A percentile compares a stretch with the other conserved stretches of the same genome.
Evolutionary conservation across 2,888 invertebrate species (phyloP).

Genomic region (Helleia helle): DNA sequence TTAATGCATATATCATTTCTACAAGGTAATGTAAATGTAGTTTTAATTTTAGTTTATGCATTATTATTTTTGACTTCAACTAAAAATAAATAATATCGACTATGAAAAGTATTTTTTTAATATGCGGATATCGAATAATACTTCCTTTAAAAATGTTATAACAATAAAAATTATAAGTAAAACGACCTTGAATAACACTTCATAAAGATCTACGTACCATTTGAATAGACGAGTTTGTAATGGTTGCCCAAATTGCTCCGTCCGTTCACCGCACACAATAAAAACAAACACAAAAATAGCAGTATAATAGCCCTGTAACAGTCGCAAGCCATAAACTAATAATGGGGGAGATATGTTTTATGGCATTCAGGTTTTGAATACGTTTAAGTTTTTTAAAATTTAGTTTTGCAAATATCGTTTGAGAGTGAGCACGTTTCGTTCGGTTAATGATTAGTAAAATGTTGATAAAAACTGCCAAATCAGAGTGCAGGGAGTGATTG

Average conservation of each 20-base stretch:
- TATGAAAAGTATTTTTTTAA: no score
- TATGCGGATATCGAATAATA: no score
- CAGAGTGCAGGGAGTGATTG: slow-evolving; percentile 30
- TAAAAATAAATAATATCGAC: no score
- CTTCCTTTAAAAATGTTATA: slow-evolving; percentile 2
- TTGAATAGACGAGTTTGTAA: slow-evolving; percentile 46
- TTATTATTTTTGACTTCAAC: no score
- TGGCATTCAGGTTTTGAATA: slow-evolving; percentile 67
- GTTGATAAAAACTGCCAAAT: slow-evolving; percentile 12
- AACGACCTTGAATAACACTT: slow-evolving; percentile 25
- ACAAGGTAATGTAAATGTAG: no score
- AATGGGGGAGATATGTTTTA: slow-evolving; percentile 73
- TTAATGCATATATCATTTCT: no score
- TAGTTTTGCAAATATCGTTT: slow-evolving; percentile 56
- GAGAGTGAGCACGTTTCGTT: slow-evolving; percentile 48
- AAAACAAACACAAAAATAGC: slow-evolving; percentile 67
- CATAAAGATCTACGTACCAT: slow-evolving; percentile 30
- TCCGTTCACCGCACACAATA: slow-evolving; percentile 60
- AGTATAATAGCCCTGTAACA: slow-evolving; percentile 64
- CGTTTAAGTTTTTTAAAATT: slow-evolving; percentile 58
- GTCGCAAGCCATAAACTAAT: slow-evolving; percentile 70
- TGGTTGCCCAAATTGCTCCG: slow-evolving; percentile 53
- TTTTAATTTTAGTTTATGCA: no score
- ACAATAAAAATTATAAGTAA: slow-evolving; percentile 17
- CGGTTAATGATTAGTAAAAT: slow-evolving; percentile 16